These are phyloP conservation scores for Garra rufa DNA, from an alignment of 2,113 vertebrate species.

Conservation along the genomic window DNA sequence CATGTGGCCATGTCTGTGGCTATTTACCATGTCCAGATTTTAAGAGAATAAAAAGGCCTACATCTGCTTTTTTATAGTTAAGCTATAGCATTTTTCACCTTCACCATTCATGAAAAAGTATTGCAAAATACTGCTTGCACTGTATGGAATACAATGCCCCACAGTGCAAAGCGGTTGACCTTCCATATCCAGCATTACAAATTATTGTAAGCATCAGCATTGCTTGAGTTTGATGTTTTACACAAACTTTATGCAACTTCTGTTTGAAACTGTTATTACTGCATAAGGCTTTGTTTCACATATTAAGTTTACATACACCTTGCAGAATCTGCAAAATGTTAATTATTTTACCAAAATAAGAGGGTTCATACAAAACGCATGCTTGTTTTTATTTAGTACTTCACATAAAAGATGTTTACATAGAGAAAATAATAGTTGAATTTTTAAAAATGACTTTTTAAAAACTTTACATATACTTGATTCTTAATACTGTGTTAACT, in stretches of 20 bases:
- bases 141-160: background rate
- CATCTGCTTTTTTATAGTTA: background rate
- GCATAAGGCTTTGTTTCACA: background rate
- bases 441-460: too few relatives aligned
- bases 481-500: too few relatives aligned
- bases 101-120: background rate
- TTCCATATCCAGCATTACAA: background rate
- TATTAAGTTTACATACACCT: too few relatives aligned
- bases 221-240: background rate
- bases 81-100: background rate
- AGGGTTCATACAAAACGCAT: too few relatives aligned
- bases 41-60: background rate
- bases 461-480: too few relatives aligned
- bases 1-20: slow-evolving; percentile 19
- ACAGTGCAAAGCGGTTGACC: background rate
- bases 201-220: background rate
- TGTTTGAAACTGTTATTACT: background rate
- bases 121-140: background rate
- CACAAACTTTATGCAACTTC: background rate
- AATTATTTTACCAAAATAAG: too few relatives aligned
- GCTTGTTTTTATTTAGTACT: too few relatives aligned
- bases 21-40: slow-evolving; percentile 26
- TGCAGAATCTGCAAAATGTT: too few relatives aligned
- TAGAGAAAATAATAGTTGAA: too few relatives aligned
- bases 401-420: too few relatives aligned